phyloP scores from a whole-genome alignment of 2,797 vertebrate species.

The Graptemys geographica region DNA sequence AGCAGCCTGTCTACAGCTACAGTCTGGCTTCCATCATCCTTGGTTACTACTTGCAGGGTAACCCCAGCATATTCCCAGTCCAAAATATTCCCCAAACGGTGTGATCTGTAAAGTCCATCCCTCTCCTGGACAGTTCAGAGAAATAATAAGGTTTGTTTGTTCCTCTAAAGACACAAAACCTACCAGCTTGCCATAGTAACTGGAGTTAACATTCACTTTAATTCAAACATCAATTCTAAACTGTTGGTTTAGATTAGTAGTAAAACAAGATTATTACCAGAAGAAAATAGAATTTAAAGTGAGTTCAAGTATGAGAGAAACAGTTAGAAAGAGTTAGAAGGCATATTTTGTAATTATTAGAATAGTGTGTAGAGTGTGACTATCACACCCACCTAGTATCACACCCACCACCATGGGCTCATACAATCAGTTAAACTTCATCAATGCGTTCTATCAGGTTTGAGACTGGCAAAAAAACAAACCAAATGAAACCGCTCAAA shows the following conservation, averaged over 20 bases:
- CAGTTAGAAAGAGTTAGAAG: too few species aligned
- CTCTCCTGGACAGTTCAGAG: background rate
- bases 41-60: background rate
- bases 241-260: background rate
- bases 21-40: background rate
- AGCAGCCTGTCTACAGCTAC: background rate
- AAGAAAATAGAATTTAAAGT: background rate
- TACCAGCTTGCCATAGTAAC: background rate
- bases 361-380: too few species aligned
- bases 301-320: too few species aligned
- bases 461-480: constrained; percentile 20
- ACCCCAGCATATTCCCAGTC: background rate
- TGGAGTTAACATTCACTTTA: background rate
- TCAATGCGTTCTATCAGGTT: constrained; percentile 2
- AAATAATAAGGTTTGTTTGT: background rate
- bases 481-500: background rate
- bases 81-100: background rate
- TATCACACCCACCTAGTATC: too few species aligned
- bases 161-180: background rate
- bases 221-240: background rate
- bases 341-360: too few species aligned
- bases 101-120: background rate
- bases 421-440: background rate
- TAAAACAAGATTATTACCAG: background rate
- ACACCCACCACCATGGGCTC: too few species aligned